These are phyloP conservation scores for Anolis sagrei DNA, from an alignment of 2,113 vertebrate species.

Conservation along the genomic window DNA sequence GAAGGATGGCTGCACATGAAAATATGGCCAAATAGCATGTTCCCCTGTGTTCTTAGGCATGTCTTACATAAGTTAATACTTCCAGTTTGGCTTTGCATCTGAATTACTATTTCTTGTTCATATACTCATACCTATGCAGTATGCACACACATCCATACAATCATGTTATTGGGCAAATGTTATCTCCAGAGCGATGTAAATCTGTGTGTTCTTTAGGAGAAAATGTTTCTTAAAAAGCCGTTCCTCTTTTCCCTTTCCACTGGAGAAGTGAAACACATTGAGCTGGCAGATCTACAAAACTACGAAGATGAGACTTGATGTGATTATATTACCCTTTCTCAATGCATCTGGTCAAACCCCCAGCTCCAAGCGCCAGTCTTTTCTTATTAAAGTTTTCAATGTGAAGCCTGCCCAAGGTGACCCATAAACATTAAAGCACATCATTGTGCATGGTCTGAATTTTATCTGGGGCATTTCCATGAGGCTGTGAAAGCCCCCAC, in stretches of 20 bases:
- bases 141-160: not conserved
- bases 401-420: slow-evolving; percentile 46
- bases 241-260: not conserved
- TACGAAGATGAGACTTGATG: not conserved
- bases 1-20: not conserved
- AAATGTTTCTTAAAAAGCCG: not conserved
- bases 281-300: not conserved
- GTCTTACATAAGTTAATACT: not conserved
- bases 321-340: not conserved
- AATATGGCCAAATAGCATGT: not conserved
- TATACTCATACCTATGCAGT: not conserved
- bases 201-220: not conserved
- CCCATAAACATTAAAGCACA: slow-evolving; percentile 38
- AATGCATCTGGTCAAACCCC: not conserved
- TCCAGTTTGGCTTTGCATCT: not conserved
- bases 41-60: not conserved
- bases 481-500: slow-evolving; percentile 1
- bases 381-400: slow-evolving; percentile 29
- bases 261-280: not conserved
- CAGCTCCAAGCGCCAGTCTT: not conserved
- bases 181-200: not conserved
- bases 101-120: not conserved
- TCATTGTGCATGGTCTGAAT: slow-evolving; percentile 23
- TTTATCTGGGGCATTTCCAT: not conserved
- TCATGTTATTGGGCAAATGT: not conserved